Base-by-base conservation (phyloP, 2,113 vertebrate genomes). In the Athene noctua region DNA sequence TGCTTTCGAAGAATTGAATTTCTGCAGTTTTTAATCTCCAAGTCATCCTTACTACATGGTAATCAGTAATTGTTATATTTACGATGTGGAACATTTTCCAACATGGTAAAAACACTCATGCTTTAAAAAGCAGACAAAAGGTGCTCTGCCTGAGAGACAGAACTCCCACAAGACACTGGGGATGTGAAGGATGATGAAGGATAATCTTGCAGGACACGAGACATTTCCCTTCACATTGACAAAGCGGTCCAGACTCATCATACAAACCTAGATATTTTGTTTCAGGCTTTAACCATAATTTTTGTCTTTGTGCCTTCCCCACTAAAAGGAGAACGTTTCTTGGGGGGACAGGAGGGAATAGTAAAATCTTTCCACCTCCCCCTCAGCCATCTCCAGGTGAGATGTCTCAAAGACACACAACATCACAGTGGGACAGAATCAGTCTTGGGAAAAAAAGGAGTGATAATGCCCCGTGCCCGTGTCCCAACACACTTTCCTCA, bases 311-410 rank as follows among this genome's bases (percentile, higher is more conserved):
- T 57, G 34, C 13, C 68, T 80, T 25, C 19, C 12, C 22, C 26
- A 8, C 30, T 38, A 68, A 70, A 54, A 82, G 29, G 6, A 51
- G 23, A 90, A 73, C 4, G 22, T 55, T 74, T 88, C 18, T 8
- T 25, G 21, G 3, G 3, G 5, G 5, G 3, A 19, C 1, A 1
- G 36, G 26, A 73, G 29, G 21, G 1, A 46, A 74, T 1, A 57
- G 5, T 8, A 40, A 75, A 61, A 12, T 51, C 51, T 80, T 80
- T 79, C 26, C 14, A 61, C 6, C 7, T 30, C 10, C 2, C 2
- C 5, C 9, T 44, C 22, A 80, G 19, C 13, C 1, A 2, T 12
- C 22, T 82, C 61, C 22, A 61, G 22, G 8, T 72, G 17, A 40
- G 13, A 62, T 63, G 27, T 52, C 27, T 20, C 61, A 42, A 34